phyloP scores from a whole-genome alignment of 2,113 vertebrate species.

The Grammatotria lemairii region DNA sequence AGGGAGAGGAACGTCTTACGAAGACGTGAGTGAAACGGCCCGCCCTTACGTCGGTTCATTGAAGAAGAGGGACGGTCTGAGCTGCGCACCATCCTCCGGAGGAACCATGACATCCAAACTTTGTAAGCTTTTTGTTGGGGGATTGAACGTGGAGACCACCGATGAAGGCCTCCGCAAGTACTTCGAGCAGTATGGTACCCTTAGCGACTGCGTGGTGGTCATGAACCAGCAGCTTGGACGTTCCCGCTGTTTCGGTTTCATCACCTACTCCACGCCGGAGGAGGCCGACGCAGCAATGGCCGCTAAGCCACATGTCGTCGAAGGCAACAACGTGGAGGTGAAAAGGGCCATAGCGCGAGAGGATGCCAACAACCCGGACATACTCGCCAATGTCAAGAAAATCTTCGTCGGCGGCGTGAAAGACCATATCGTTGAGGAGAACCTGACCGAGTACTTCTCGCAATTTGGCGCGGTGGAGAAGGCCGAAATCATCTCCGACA shows the following conservation, averaged over 20 bases:
- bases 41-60: slow-evolving; percentile 48
- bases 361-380: slow-evolving; percentile 87
- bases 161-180: slow-evolving; percentile 86
- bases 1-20: slow-evolving; percentile 13
- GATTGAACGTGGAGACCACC: slow-evolving; percentile 90
- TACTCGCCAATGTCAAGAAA: slow-evolving; percentile 95
- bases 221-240: slow-evolving; percentile 69
- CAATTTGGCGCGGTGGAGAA: slow-evolving; percentile 91
- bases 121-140: slow-evolving; percentile 95
- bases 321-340: slow-evolving; percentile 89
- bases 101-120: slow-evolving; percentile 84
- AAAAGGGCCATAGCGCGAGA: slow-evolving; percentile 89
- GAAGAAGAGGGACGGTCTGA: slow-evolving; percentile 55
- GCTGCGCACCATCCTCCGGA: neutral
- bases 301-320: slow-evolving; percentile 87
- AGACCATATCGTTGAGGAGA: slow-evolving; percentile 84
- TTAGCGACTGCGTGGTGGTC: slow-evolving; percentile 65
- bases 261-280: slow-evolving; percentile 87
- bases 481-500: slow-evolving; percentile 93
- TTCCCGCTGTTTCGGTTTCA: slow-evolving; percentile 90
- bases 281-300: slow-evolving; percentile 94
- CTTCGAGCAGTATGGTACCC: slow-evolving; percentile 86
- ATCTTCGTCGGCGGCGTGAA: slow-evolving; percentile 96
- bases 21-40: neutral
- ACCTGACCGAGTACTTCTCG: slow-evolving; percentile 88